Evolutionary conservation across 2,113 vertebrate genomes (phyloP), one percentile per base, ranked within the genome.

Genomic region (Cololabis saira): DNA sequence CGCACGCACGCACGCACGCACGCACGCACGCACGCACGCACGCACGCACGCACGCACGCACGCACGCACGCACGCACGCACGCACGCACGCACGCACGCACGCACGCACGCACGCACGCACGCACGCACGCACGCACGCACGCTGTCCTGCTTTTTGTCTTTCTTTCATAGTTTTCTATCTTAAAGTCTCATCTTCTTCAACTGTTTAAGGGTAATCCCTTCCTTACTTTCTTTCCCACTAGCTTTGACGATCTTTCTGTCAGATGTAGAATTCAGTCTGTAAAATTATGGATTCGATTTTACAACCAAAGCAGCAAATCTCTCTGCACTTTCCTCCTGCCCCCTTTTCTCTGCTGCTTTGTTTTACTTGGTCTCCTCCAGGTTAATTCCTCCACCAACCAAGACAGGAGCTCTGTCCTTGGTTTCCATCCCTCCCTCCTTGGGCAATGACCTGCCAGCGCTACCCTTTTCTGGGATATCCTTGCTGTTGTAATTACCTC

Each of bases 401-500:
- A 12, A 66, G 67, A 82, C 72, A 76, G 66, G 27, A 76, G 62
- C 76, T 78, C 71, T 82, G 75, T 87, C 84, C 83, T 71, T 69
- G 80, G 80, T 71, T 75, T 88, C 76, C 83, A 78, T 68, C 82
- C 74, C 59, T 85, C 69, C 53, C 78, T 89, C 72, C 65, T 61
- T 67, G 82, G 82, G 81, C 83, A 82, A 75, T 84, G 81, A 85
- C 81, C 84, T 89, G 86, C 79, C 84, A 82, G 69, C 12, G 30
- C 56, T 58, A 74, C 71, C 84, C 66, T 85, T 77, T 89, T 81
- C 74, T 71, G 85, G 84, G 87, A 84, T 72, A 83, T 89, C 62
- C 69, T 55, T 42, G 80, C 74, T 85, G 81, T 77, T 85, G 82
- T 93, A 91, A 93, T 93, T 91, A 93, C 81, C 90, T 83, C 63